Conservation (phyloP, 2,797 vertebrate genomes). For the Intellagama lesueurii region DNA sequence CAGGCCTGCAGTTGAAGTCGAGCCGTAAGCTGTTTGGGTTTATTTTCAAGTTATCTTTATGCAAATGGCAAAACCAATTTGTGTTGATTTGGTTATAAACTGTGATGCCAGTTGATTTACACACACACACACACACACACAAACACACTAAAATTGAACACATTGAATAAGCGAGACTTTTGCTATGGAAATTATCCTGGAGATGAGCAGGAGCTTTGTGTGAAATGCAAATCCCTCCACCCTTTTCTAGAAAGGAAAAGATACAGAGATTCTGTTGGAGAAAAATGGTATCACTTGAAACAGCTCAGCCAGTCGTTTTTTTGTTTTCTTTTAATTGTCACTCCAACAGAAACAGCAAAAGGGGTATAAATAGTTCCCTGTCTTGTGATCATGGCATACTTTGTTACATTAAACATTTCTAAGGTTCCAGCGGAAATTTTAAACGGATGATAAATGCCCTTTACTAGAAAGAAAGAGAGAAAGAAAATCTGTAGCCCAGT, state of each 20-base stretch:
- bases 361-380: conserved; percentile 4
- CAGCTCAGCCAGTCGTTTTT: conserved; percentile 14
- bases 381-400: conserved; percentile 42
- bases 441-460: conserved; percentile 54
- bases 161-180: not conserved
- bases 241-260: not conserved
- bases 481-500: conserved; percentile 50
- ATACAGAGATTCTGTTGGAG: not conserved
- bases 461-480: not conserved
- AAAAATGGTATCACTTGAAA: not conserved
- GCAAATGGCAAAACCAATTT: not conserved
- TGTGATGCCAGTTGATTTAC: not conserved
- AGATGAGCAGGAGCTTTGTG: conserved; percentile 4
- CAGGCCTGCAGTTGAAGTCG: not conserved
- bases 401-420: conserved; percentile 54
- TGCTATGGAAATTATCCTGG: not conserved
- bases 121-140: not conserved
- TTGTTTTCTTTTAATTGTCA: not conserved
- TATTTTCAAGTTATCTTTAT: not conserved
- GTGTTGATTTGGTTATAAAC: not conserved
- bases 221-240: not conserved
- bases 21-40: not conserved
- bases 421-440: conserved; percentile 52
- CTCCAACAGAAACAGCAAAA: conserved; percentile 38
- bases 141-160: not conserved